A percentile compares a stretch with the other conserved stretches of the same genome.
These are phyloP conservation scores for Sesamia nonagrioides DNA, from an alignment of 1,140 invertebrate genomes.

Conservation along the genomic window DNA sequence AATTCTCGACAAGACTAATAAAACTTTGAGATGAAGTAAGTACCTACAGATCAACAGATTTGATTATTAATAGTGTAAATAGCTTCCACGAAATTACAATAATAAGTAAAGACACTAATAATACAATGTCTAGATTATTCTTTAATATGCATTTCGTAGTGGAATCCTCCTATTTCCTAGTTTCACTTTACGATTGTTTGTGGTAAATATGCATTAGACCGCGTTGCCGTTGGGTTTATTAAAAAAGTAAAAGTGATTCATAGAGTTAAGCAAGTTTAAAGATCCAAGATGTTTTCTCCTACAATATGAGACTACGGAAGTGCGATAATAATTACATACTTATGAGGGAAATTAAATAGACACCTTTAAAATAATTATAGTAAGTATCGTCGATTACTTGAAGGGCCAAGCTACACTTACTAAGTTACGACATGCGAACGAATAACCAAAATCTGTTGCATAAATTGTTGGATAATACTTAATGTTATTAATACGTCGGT, in stretches of 20 bases:
- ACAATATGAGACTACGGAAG: not conserved
- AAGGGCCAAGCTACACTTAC: constrained; percentile 13
- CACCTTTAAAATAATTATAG: not conserved
- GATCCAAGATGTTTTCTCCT: not conserved
- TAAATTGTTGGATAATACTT: constrained; percentile 35
- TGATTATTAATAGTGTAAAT: not conserved
- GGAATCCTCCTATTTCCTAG: constrained; percentile 33
- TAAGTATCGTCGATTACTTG: not conserved
- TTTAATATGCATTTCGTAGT: not conserved
- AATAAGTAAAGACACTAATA: not conserved
- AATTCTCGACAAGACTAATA: too few relatives aligned
- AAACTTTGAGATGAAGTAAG: too few relatives aligned
- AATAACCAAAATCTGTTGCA: constrained; percentile 6
- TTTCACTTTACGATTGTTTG: constrained; percentile 45
- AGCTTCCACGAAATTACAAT: not conserved
- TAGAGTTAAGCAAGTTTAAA: not conserved
- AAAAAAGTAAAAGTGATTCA: not conserved
- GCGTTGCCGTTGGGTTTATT: not conserved
- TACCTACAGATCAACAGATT: not conserved
- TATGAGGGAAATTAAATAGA: not conserved
- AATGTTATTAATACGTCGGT: constrained; percentile 20
- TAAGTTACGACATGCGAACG: not conserved
- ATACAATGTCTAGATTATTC: constrained; percentile 6
- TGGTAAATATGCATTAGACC: constrained; percentile 29
- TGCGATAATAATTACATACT: not conserved